These are phyloP conservation scores for Brachyptera putata DNA, from an alignment of 2,888 invertebrate genomes.

Conservation along the genomic window DNA sequence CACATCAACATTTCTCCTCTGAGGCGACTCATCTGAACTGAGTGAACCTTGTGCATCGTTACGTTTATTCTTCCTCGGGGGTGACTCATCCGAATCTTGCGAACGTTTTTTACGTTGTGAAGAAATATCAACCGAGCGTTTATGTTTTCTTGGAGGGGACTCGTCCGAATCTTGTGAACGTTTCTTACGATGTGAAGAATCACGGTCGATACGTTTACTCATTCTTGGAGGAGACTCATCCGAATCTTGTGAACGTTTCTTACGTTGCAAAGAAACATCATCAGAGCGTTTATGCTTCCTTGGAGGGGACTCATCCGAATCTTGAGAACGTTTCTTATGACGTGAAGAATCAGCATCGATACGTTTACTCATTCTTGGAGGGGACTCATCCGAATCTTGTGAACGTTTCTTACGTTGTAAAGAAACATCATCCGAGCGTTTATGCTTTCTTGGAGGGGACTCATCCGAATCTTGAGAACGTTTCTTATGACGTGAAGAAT, in stretches of 20 bases:
- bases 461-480: slow-evolving; percentile 11
- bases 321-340: not conserved
- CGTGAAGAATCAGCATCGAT: slow-evolving; percentile 29
- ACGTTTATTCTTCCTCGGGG: too few relatives aligned
- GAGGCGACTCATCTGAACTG: too few relatives aligned
- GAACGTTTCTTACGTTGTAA: slow-evolving; percentile 32
- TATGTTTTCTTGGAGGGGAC: slow-evolving; percentile 28
- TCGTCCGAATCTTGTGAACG: slow-evolving; percentile 36
- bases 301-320: not conserved
- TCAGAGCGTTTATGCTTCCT: not conserved
- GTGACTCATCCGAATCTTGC: too few relatives aligned
- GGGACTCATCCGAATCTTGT: slow-evolving; percentile 38
- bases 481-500: not conserved
- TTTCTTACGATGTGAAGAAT: slow-evolving; percentile 30
- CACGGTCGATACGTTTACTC: slow-evolving; percentile 17
- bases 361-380: slow-evolving; percentile 33
- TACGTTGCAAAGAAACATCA: too few relatives aligned
- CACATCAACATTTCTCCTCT: too few relatives aligned
- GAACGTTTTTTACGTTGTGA: too few relatives aligned
- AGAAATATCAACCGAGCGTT: too few relatives aligned
- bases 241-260: slow-evolving; percentile 28
- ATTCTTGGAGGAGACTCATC: slow-evolving; percentile 39
- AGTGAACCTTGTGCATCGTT: too few relatives aligned
- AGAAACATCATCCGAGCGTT: slow-evolving; percentile 30
- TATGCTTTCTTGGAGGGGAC: slow-evolving; percentile 26